Conservation (phyloP, 2,113 vertebrate species). For the Heterotilapia buettikoferi region DNA sequence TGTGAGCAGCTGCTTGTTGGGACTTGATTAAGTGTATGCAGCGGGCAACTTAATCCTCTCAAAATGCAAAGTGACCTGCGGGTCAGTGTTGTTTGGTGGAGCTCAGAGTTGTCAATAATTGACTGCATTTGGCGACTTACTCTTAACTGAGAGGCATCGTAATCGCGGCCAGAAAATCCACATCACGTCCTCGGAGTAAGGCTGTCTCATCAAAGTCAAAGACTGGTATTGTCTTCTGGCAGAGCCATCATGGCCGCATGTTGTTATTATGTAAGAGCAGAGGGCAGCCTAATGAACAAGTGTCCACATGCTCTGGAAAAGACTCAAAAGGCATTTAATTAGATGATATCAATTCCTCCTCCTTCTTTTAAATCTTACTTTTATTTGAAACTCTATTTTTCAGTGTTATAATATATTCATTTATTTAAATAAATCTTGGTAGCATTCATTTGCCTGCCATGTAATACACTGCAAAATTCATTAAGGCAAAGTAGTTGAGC, state of each 20-base stretch:
- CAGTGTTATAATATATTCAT: not conserved
- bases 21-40: not conserved
- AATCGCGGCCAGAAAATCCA: not conserved
- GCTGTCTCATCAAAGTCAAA: slow-evolving; percentile 9
- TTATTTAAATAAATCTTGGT: not conserved
- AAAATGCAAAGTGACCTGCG: slow-evolving; percentile 4
- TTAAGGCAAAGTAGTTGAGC: not conserved
- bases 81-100: slow-evolving; percentile 19
- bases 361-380: not conserved
- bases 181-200: not conserved
- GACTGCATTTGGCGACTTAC: not conserved
- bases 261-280: not conserved
- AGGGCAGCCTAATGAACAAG: not conserved
- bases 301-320: not conserved
- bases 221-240: not conserved
- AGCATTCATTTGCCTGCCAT: not conserved
- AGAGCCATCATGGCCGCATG: not conserved
- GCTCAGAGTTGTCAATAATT: slow-evolving; percentile 25
- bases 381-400: not conserved
- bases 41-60: not conserved
- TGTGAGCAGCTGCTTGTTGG: not conserved
- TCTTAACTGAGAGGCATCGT: not conserved
- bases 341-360: not conserved
- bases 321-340: not conserved
- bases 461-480: not conserved